A percentile compares a stretch with the other conserved stretches of the same genome.
Conservation (phyloP, 2,113 vertebrate species). For the Centropus unirufus region DNA sequence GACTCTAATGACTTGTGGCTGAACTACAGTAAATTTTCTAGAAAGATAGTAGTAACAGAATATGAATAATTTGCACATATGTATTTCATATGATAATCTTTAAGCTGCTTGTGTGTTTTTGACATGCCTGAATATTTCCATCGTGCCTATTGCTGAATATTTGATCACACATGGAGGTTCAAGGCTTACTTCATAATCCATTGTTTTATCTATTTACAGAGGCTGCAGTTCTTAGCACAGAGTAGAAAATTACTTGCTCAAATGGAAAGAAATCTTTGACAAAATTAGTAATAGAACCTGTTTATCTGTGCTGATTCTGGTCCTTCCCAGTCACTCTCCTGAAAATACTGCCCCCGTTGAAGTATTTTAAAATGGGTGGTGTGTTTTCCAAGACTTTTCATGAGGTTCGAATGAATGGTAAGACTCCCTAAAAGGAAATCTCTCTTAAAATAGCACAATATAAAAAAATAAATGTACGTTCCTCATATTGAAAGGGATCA, state of each 20-base stretch:
- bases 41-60: not conserved
- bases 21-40: slow-evolving; percentile 30
- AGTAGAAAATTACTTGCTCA: not conserved
- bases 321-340: not conserved
- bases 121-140: not conserved
- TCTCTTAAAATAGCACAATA: not conserved
- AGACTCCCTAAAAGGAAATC: not conserved
- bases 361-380: not conserved
- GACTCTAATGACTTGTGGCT: slow-evolving; percentile 30
- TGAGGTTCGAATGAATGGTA: not conserved
- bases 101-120: not conserved
- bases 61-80: not conserved
- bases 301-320: not conserved
- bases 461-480: not conserved
- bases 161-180: not conserved
- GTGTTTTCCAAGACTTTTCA: not conserved
- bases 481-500: not conserved
- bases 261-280: not conserved
- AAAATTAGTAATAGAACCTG: not conserved
- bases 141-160: not conserved
- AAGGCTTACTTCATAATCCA: not conserved
- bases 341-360: not conserved
- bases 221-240: not conserved
- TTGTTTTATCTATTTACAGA: not conserved
- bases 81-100: not conserved